Evolutionary conservation across 2,888 invertebrate species (phyloP).

Genomic region (Theretra japonica): DNA sequence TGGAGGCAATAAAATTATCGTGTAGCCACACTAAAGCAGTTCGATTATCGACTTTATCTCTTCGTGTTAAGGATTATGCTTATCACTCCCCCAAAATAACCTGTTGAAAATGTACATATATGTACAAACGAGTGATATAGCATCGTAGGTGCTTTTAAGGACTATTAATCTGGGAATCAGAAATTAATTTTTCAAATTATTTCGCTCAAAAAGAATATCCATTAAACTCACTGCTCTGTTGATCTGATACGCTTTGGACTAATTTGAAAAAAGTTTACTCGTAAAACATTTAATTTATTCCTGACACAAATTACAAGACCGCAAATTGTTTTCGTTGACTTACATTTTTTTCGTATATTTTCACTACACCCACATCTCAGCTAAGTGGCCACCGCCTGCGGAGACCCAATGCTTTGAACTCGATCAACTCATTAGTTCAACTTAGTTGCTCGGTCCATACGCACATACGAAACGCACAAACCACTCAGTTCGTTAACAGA

Average conservation of each 20-base stretch:
- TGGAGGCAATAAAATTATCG: background rate
- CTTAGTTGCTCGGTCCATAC: slow-evolving; percentile 70
- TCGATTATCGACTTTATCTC: background rate
- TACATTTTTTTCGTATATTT: slow-evolving; percentile 23
- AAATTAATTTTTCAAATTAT: background rate
- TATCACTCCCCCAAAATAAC: background rate
- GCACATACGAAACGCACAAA: slow-evolving; percentile 65
- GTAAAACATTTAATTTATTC: slow-evolving; percentile 24
- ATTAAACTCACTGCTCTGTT: background rate
- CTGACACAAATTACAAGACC: slow-evolving; percentile 3
- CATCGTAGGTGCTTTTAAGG: background rate
- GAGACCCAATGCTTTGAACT: slow-evolving; percentile 77
- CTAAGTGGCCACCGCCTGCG: slow-evolving; percentile 70
- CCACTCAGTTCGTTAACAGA: slow-evolving; percentile 74
- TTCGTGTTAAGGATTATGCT: background rate
- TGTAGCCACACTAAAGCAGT: background rate
- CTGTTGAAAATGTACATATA: slow-evolving; percentile 14
- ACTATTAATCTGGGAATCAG: background rate
- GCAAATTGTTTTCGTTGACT: background rate
- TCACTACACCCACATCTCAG: slow-evolving; percentile 40
- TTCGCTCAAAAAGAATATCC: slow-evolving; percentile 6
- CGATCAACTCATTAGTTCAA: slow-evolving; percentile 81
- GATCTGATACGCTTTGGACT: slow-evolving; percentile 9
- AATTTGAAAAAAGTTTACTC: slow-evolving; percentile 19
- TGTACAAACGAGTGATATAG: background rate